Percentiles rank a stretch among this genome's conserved stretches.
phyloP scores from a whole-genome alignment of 1,140 invertebrate genomes.

The Diabrotica undecimpunctata region DNA sequence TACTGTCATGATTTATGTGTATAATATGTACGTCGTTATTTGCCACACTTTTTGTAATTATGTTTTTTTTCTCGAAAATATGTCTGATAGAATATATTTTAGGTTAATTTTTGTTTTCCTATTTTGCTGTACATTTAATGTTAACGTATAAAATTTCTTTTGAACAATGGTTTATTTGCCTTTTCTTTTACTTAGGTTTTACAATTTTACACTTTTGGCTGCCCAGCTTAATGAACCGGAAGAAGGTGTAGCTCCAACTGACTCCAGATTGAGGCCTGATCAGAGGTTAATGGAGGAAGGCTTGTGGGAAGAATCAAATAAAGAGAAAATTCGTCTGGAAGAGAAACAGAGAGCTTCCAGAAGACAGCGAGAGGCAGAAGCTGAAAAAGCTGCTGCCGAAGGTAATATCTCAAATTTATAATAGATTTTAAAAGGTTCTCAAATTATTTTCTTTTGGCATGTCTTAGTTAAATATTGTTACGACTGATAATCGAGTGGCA shows the following conservation, averaged over 20 bases:
- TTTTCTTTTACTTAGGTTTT: conserved; percentile 55
- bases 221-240: conserved; percentile 96
- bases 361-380: conserved; percentile 70
- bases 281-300: conserved; percentile 88
- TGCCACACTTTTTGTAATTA: too few species aligned
- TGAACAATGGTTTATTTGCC: not conserved
- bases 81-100: too few species aligned
- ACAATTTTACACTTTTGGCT: conserved; percentile 92
- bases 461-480: too few species aligned
- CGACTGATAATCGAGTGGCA: too few species aligned
- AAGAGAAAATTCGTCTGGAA: conserved; percentile 83
- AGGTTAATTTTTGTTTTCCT: too few species aligned
- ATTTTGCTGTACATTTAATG: too few species aligned
- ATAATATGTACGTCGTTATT: too few species aligned
- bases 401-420: conserved; percentile 52
- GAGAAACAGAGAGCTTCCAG: conserved; percentile 86
- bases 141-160: too few species aligned
- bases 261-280: conserved; percentile 72
- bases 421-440: too few species aligned
- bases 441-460: too few species aligned
- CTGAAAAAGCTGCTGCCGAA: conserved; percentile 72
- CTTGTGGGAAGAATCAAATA: conserved; percentile 93
- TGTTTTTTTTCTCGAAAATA: too few species aligned
- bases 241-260: conserved; percentile 89
- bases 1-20: too few species aligned